Evolutionary conservation across 2,888 invertebrate genomes (phyloP), one percentile per base, ranked within the genome.

Genomic region (Eucera pruinosa): DNA sequence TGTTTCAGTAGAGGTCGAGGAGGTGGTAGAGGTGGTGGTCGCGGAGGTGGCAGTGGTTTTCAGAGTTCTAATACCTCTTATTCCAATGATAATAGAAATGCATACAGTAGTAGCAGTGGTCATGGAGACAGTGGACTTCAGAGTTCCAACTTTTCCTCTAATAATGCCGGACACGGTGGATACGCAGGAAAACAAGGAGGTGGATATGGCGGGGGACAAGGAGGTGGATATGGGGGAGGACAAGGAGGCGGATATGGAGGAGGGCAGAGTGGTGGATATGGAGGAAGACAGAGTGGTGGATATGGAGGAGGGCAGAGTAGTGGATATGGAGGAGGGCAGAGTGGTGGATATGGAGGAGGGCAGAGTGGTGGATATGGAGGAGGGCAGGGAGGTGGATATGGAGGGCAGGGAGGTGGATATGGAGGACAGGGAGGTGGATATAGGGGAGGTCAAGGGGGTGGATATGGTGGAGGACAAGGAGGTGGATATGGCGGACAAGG

Each of bases 1-100:
- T 45, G 36, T 60, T 78, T 70, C 81, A 82, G 87, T 72, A 92
- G 61, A 9, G 90, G 91, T 25, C 86, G 89, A 36, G 88, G 91
- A 25, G 86, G 91, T 1, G 86, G 90, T 11, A 86, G 89, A 30
- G 86, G 87, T 27, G 84, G 88, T n/a, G 84, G 89, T 20, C 73
- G 90, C 7, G 86, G 89, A 18, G 85, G 80, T 7, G 67, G 82
- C 15, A 66, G 80, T 77, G 80, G 58, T 57, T 57, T 60, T 39
- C 91, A 90, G 11, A 90, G 91, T n/a, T 73, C 58, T 64, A 81
- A 36, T 41, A 36, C 39, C 0, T 27, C 54, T 43, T 69, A n/a
- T n/a, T n/a, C n/a, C n/a, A n/a, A 41, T 20, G 45, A 80, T 43
- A 57, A 61, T 25, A 90, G 89, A n/a, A 91, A 90, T 54, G 91